Percentiles rank a stretch among this genome's conserved stretches.
These are phyloP conservation scores for Acronicta psi DNA, from an alignment of 2,888 invertebrate species.

Conservation along the genomic window DNA sequence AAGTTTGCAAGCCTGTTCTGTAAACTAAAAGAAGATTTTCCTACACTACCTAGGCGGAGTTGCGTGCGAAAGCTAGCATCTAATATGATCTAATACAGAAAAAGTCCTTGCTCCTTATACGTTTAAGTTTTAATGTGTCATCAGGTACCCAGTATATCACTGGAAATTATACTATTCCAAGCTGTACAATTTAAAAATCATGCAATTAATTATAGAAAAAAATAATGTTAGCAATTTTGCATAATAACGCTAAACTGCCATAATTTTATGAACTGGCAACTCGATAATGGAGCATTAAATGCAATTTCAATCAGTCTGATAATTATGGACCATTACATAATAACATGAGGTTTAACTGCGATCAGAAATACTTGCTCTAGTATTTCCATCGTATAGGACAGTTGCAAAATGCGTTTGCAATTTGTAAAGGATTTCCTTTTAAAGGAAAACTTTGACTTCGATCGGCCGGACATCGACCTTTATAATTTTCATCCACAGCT, in stretches of 20 bases:
- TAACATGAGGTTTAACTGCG: conserved; percentile 3
- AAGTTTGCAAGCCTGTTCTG: too few relatives aligned
- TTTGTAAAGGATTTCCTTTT: conserved; percentile 58
- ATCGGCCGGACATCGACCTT: conserved; percentile 61
- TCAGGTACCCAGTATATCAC: not conserved
- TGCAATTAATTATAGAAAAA: conserved; percentile 18
- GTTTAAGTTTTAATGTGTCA: too few relatives aligned
- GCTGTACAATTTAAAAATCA: conserved; percentile 19
- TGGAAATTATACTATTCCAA: not conserved
- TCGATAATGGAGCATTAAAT: conserved; percentile 18
- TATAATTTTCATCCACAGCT: conserved; percentile 75
- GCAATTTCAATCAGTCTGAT: conserved; percentile 34
- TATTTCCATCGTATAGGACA: not conserved
- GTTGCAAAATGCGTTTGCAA: conserved; percentile 49
- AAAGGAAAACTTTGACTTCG: conserved; percentile 66
- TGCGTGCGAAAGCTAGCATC: too few relatives aligned
- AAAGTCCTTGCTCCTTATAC: too few relatives aligned
- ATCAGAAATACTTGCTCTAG: conserved; percentile 3
- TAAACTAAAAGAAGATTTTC: too few relatives aligned
- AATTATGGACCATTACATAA: conserved; percentile 17
- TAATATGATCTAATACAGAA: too few relatives aligned
- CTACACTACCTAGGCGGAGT: too few relatives aligned
- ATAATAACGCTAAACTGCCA: conserved; percentile 16
- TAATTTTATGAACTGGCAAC: conserved; percentile 7
- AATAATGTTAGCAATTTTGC: conserved; percentile 18